Evolutionary conservation across 2,888 invertebrate species (phyloP), one percentile per base, ranked within the genome.

Genomic region (Lasioglossum vierecki): DNA sequence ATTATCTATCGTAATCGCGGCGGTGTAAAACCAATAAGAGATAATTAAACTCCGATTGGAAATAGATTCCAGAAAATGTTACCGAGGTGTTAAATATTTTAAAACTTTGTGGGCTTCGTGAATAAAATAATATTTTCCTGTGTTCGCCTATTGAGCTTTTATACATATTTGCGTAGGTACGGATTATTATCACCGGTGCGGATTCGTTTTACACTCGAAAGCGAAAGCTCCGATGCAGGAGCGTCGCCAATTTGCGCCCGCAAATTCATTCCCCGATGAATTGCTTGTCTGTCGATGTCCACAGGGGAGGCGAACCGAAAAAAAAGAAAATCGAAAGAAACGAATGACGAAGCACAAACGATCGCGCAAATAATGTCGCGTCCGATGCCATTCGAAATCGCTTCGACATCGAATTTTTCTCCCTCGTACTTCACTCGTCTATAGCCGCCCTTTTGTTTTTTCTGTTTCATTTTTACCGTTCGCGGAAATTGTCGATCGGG

Each of bases 291-390:
- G 82, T 22, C n/a, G 30, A 66, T 30, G 53, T 35, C 41, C 30
- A 11, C 63, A 3, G 41, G 70, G 41, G 9, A 22, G 41, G 13
- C 11, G 2, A 4, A n/a, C 15, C 18, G 41, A 53, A n/a, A 35
- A 60, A 15, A 15, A 18, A 41, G 46, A 70, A 75, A 63, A 60
- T 30, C 15, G 35, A 39, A 70, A 41, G 72, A 57, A 46, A 18
- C 26, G 53, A 60, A 39, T 15, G 68, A 60, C 70, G 18, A 66
- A 22, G 63, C 39, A 76, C 76, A 70, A 85, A 80, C 84, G 76
- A 76, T 78, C 72, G 71, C 53, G 82, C 82, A 80, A 87, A 85
- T 85, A 85, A 85, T 76, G 77, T 82, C 72, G 77, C 71, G 71
- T 44, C 39, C 63, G 77, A 71, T 46, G 63, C 66, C 35, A 35